Evolutionary conservation across 2,113 vertebrate species (phyloP), one percentile per base, ranked within the genome.

Genomic region (Apeltes quadracus): DNA sequence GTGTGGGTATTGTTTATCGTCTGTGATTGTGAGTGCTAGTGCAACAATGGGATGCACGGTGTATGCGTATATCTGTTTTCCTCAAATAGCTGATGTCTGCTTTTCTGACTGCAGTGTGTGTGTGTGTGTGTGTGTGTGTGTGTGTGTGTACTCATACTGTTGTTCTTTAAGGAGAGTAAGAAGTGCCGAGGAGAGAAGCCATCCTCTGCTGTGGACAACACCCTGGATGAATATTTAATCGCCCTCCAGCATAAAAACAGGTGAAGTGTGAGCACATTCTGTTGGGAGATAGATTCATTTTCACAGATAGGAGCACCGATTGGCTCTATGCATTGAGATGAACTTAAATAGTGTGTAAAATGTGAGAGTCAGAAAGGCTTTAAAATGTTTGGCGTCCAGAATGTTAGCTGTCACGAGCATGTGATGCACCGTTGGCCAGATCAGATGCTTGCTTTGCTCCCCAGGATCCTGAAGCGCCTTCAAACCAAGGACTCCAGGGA

Each of bases 161-260:
- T 86, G 74, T 81, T 75, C 29, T 92, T 95, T 82, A 87, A 94
- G 92, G 89, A 87, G 80, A 56, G 36, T n/a, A 80, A 83, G 74
- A 64, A 75, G 67, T 86, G 74, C 78, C 87, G 69, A 84, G 57
- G 81, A 86, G 88, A 84, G 75, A 92, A 94, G 88, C 93, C 81
- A 81, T 90, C 93, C 88, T 92, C 93, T 88, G 90, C 94, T 89
- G 94, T 95, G 72, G 96, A 97, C 88, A 94, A 96, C 91, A 95
- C 94, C 83, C 95, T 96, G 78, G 95, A 98, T 72, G 95, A 98
- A 93, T 96, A 98, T 94, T 94, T 99, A 94, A 95, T 97, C 88
- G 80, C 82, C 65, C 94, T 99, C 73, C 98, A 98, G 91, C 95
- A 96, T 84, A 97, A 94, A 89, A 99, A 99, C 94, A 94, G 98